Conservation (phyloP, 2,797 vertebrate genomes). For the Sebastes minor region DNA sequence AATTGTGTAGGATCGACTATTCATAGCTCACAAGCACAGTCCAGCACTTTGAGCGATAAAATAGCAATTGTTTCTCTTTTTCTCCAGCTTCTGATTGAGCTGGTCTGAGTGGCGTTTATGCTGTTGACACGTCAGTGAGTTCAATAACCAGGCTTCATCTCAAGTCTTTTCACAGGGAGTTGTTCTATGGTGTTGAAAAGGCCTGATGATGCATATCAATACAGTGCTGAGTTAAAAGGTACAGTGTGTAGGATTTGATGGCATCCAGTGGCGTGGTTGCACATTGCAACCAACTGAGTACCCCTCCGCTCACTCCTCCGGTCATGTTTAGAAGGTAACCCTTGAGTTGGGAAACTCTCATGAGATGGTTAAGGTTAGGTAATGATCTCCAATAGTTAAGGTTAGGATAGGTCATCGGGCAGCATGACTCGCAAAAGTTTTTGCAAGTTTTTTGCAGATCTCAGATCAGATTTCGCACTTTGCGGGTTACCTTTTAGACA, state of each 20-base stretch:
- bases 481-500: too few relatives aligned
- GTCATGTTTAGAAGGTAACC: too few relatives aligned
- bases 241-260: accelerated
- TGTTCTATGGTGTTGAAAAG: neutral
- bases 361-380: too few relatives aligned
- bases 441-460: too few relatives aligned
- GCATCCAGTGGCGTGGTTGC: too few relatives aligned
- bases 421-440: accelerated
- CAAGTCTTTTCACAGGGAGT: neutral
- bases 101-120: neutral
- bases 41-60: neutral
- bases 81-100: neutral
- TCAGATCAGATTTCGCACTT: too few relatives aligned
- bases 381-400: too few relatives aligned
- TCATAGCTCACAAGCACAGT: neutral
- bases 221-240: too few relatives aligned
- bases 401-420: too few relatives aligned
- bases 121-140: neutral
- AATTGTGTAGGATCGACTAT: neutral
- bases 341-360: too few relatives aligned
- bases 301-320: too few relatives aligned
- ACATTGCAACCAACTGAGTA: too few relatives aligned
- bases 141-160: neutral
- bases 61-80: neutral
- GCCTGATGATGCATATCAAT: neutral